phyloP scores from a whole-genome alignment of 2,113 vertebrate genomes.

The Pelodiscus sinensis region DNA sequence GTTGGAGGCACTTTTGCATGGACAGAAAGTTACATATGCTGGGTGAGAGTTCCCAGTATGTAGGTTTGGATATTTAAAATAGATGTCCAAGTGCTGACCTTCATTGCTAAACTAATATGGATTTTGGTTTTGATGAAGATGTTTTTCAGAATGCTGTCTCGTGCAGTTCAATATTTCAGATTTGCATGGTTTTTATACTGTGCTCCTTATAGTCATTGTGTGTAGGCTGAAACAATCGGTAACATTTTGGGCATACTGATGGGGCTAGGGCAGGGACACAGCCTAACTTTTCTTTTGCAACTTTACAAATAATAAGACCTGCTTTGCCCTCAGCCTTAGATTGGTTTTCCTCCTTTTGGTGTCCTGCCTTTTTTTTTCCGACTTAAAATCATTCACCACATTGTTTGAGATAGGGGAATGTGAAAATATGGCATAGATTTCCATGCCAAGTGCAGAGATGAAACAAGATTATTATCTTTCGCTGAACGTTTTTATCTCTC shows the following conservation, averaged over 20 bases:
- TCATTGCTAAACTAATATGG: not conserved
- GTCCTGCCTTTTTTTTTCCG: accelerated
- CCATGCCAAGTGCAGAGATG: not conserved
- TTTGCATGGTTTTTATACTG: not conserved
- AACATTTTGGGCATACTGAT: not conserved
- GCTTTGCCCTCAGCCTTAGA: accelerated
- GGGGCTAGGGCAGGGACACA: not conserved
- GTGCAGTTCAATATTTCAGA: not conserved
- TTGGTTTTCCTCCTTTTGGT: not conserved
- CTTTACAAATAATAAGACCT: not conserved
- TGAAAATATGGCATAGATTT: not conserved
- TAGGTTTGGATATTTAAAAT: not conserved
- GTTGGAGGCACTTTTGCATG: not conserved
- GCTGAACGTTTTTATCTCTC: not conserved
- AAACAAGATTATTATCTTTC: not conserved
- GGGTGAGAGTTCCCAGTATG: not conserved
- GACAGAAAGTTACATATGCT: accelerated
- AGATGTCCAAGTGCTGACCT: not conserved
- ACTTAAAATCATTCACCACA: not conserved
- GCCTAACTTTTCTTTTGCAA: not conserved
- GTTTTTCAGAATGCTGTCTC: not conserved
- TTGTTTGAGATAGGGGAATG: too few relatives aligned
- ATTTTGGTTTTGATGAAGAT: not conserved
- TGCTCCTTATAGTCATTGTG: not conserved
- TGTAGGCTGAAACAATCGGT: not conserved